These are phyloP conservation scores for Hetaerina americana DNA, from an alignment of 1,140 invertebrate species.

Conservation along the genomic window DNA sequence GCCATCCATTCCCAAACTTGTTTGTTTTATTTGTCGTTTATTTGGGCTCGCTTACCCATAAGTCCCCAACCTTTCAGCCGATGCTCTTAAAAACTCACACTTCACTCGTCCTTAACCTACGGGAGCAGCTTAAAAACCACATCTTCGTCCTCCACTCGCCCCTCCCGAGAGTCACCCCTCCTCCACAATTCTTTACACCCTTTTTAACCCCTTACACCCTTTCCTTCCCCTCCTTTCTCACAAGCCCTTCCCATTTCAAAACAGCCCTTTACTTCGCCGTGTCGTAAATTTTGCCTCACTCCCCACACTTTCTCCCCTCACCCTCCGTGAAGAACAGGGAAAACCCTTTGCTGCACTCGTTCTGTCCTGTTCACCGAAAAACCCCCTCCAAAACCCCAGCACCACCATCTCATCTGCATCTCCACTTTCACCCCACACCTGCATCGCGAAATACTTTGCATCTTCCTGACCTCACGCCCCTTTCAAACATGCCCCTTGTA, in stretches of 20 bases:
- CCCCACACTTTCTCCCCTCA: background rate
- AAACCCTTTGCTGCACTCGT: too few species aligned
- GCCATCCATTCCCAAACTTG: background rate
- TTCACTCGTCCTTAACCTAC: too few species aligned
- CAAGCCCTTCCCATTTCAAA: background rate
- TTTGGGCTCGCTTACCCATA: background rate
- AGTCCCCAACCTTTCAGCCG: background rate
- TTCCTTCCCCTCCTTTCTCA: background rate
- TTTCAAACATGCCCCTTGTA: background rate
- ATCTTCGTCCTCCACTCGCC: too few species aligned
- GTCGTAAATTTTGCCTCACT: background rate
- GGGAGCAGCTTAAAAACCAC: too few species aligned
- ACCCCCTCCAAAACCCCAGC: background rate
- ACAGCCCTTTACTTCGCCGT: too few species aligned
- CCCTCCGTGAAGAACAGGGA: too few species aligned
- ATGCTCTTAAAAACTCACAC: too few species aligned
- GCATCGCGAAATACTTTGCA: background rate
- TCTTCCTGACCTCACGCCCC: background rate
- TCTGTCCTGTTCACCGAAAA: too few species aligned
- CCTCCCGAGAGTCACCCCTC: too few species aligned
- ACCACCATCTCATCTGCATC: background rate
- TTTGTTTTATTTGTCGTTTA: conserved; percentile 1
- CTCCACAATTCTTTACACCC: too few species aligned
- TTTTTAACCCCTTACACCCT: background rate
- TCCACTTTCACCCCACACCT: background rate